phyloP scores from a whole-genome alignment of 2,113 vertebrate genomes.

The Smithornis capensis region DNA sequence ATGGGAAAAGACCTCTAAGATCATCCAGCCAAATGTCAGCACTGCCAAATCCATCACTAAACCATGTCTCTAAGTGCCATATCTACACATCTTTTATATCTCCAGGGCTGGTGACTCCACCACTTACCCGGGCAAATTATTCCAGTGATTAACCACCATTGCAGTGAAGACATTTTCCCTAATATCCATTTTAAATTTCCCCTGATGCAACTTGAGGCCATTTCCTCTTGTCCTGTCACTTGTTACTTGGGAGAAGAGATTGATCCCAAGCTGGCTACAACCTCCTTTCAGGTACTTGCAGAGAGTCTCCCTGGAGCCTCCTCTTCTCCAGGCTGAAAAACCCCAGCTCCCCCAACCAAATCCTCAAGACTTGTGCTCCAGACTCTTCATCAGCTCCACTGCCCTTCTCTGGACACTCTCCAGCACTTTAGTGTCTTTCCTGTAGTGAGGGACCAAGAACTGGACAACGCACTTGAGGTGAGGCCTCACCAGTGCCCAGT shows the following conservation, averaged over 20 bases:
- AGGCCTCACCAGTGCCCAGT: neutral
- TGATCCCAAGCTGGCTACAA: rapidly evolving
- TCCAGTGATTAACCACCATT: neutral
- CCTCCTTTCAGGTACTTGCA: neutral
- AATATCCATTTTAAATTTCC: neutral
- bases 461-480: neutral
- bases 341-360: neutral
- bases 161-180: neutral
- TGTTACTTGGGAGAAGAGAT: neutral
- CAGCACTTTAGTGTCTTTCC: neutral
- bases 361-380: neutral
- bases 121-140: no score
- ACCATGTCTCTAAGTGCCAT: neutral
- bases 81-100: neutral
- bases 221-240: neutral
- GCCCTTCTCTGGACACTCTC: neutral
- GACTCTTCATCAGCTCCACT: neutral
- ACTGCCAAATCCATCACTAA: neutral
- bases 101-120: neutral
- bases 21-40: neutral
- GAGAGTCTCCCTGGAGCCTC: neutral
- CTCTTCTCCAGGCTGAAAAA: neutral
- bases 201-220: neutral
- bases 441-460: neutral
- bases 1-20: neutral